Conservation (phyloP, 2,797 vertebrate species). For the Gadopsis marmoratus region DNA sequence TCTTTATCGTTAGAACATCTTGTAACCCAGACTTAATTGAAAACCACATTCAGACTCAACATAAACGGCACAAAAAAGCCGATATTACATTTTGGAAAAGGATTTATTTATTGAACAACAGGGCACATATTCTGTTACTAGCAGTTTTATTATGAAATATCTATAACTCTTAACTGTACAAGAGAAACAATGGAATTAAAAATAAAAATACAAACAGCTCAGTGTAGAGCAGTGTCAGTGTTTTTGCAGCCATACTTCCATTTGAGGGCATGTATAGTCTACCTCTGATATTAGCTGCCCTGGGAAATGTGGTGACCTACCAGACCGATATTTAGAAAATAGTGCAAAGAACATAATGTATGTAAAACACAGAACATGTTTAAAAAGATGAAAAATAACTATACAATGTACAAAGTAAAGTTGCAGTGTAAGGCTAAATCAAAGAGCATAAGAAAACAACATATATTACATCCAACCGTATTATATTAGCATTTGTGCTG, state of each 20-base stretch:
- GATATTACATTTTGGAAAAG: constrained; percentile 36
- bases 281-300: constrained; percentile 60
- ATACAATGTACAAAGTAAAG: constrained; percentile 61
- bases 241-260: neutral
- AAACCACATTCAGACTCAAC: constrained; percentile 23
- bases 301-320: constrained; percentile 20
- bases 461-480: neutral
- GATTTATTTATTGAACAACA: constrained; percentile 49
- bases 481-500: neutral
- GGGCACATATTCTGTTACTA: constrained; percentile 34
- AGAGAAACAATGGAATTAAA: constrained; percentile 7
- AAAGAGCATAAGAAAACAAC: constrained; percentile 2
- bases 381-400: constrained; percentile 1
- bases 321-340: constrained; percentile 4
- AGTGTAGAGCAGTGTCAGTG: constrained; percentile 17
- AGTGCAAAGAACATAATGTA: constrained; percentile 10
- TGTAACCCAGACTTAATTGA: constrained; percentile 43
- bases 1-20: constrained; percentile 51
- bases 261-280: neutral
- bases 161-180: constrained; percentile 52
- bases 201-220: constrained; percentile 28
- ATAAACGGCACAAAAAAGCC: constrained; percentile 41
- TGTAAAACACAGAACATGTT: constrained; percentile 8
- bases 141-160: constrained; percentile 53
- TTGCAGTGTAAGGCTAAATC: constrained; percentile 5